Base-by-base conservation (phyloP, 2,797 vertebrate genomes). In the Ciconia nigra region DNA sequence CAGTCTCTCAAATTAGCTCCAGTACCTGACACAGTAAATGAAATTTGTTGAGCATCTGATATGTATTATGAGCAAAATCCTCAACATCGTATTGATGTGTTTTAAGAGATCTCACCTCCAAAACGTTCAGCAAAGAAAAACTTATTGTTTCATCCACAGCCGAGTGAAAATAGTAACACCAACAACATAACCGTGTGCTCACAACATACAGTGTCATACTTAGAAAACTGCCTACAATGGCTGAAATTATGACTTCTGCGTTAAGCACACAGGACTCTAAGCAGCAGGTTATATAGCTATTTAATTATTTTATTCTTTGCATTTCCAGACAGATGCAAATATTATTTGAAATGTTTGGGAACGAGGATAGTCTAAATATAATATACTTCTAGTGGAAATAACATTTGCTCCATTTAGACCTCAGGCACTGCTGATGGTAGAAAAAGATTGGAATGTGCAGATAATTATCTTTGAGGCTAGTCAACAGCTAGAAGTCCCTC, bases 381-480 rank as follows among this genome's bases (percentile, higher is more conserved):
- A 97, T 76, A 93, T 52, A 96, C 91, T 93, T 95, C 28, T 85
- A 95, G 90, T 82, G 82, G 83, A 97, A 98, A 97, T 94, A 98
- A 87, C 69, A 95, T 79, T 94, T 96, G 91, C 87, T 96, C 96
- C 94, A 96, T 95, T 90, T 39, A 94, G 93, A 95, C 80, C 63
- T 95, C 92, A 96, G 93, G 95, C 85, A 91, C 71, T 92, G 93
- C 94, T 96, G 97, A 98, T 93, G 91, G 97, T 95, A 96, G 93
- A 97, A 95, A 28, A 95, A 96, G 96, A 92, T 21, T 97, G 98
- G 97, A 98, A 98, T 98, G 98, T 95, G 95, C 55, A 98, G 98
- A 98, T 98, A 98, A 98, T 98, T 98, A 98, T 98, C 98, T 98
- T 73, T 97, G 90, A 97, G 97, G 93, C 96, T 77, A 97, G 95